These are phyloP conservation scores for Graphium colonna DNA, from an alignment of 2,888 invertebrate species.

Conservation along the genomic window DNA sequence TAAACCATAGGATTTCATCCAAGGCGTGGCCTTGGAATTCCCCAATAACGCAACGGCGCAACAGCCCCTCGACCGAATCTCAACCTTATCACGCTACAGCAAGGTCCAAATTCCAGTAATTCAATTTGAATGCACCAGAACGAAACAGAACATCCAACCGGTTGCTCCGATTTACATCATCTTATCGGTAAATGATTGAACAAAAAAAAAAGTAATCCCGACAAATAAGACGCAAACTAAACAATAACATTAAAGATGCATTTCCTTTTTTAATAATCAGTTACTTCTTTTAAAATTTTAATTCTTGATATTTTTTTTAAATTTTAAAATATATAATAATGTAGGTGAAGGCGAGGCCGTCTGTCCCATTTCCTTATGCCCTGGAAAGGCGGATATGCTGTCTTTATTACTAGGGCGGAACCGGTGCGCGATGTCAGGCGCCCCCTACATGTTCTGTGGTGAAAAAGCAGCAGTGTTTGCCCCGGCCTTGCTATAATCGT, in stretches of 20 bases:
- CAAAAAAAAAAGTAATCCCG: no score
- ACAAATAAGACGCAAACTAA: no score
- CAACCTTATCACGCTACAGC: not conserved
- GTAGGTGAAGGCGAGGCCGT: not conserved
- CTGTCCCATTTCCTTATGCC: not conserved
- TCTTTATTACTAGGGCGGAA: constrained; percentile 8
- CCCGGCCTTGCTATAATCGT: constrained; percentile 15
- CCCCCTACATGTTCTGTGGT: not conserved
- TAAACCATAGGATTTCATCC: not conserved
- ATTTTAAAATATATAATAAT: no score
- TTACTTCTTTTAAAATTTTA: no score
- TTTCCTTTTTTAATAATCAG: no score
- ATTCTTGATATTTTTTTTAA: no score
- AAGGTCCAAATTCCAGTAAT: no score
- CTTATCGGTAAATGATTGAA: no score
- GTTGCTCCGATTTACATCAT: no score
- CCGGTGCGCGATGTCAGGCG: constrained; percentile 6
- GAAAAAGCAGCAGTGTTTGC: constrained; percentile 8
- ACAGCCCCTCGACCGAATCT: not conserved
- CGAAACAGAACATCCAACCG: no score
- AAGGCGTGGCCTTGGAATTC: not conserved
- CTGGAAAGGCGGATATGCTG: not conserved
- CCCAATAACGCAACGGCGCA: not conserved
- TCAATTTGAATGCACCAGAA: no score
- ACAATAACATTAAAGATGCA: no score